Percentiles rank a stretch among this genome's conserved stretches.
phyloP scores from a whole-genome alignment of 2,797 vertebrate genomes.

The Manis crassicaudata region DNA sequence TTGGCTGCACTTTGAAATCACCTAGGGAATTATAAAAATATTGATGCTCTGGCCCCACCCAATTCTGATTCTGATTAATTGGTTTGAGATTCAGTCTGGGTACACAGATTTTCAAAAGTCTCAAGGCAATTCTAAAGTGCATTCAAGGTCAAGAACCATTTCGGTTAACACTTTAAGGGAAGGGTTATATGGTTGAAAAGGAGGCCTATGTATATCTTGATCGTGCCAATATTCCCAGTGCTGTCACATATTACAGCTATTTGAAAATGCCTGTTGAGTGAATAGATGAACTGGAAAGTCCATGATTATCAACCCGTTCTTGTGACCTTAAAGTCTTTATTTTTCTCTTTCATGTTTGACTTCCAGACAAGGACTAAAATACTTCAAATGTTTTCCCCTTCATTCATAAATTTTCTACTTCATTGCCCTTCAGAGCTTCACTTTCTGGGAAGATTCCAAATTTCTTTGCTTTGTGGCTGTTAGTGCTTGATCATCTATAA shows the following conservation, averaged over 20 bases:
- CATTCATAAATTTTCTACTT: not conserved
- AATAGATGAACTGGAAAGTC: not conserved
- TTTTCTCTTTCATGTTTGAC: conserved; percentile 11
- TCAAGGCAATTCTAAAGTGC: not conserved
- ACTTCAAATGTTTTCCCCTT: not conserved
- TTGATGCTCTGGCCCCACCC: not conserved
- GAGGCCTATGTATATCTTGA: not conserved
- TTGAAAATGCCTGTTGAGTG: not conserved
- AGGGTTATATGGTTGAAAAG: not conserved
- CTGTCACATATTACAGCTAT: not conserved
- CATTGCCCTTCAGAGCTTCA: not conserved
- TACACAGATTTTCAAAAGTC: not conserved
- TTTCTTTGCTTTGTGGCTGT: not conserved
- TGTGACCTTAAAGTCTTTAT: not conserved
- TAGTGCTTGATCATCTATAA: not conserved
- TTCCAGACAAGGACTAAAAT: not conserved
- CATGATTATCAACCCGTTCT: not conserved
- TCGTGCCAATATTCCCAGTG: not conserved
- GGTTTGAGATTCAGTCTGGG: not conserved
- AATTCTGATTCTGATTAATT: conserved; percentile 23
- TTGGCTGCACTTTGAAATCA: not conserved
- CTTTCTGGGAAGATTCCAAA: not conserved
- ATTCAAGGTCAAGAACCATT: not conserved
- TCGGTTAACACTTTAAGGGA: not conserved
- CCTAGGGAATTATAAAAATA: not conserved